phyloP scores from a whole-genome alignment of 2,113 vertebrate species.

The Rhinogobius similis region DNA sequence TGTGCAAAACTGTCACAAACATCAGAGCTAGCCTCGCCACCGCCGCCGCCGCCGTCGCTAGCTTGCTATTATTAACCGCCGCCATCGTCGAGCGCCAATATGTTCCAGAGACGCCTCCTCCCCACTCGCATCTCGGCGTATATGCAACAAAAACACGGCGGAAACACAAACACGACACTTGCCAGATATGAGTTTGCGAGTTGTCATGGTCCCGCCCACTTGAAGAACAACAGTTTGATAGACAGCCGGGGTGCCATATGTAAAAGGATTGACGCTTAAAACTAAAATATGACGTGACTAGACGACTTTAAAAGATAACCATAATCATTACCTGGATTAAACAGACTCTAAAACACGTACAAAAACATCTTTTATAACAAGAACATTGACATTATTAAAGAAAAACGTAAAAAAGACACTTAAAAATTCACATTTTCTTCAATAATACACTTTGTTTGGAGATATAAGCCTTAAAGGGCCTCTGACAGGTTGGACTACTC shows the following conservation, averaged over 20 bases:
- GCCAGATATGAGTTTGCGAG: conserved; percentile 62
- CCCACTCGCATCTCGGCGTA: conserved; percentile 45
- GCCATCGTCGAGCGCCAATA: conserved; percentile 59
- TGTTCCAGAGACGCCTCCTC: conserved; percentile 70
- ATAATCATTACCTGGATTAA: too few species aligned
- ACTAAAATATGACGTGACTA: too few species aligned
- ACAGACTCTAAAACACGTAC: too few species aligned
- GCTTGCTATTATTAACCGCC: conserved; percentile 80
- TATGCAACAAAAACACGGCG: conserved; percentile 68
- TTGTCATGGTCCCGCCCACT: conserved; percentile 24
- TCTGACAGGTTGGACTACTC: too few species aligned
- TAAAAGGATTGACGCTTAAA: too few species aligned
- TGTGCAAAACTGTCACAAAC: conserved; percentile 78
- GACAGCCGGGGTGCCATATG: conserved; percentile 33
- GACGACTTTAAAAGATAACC: too few species aligned
- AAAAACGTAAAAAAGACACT: too few species aligned
- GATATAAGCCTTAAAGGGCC: too few species aligned
- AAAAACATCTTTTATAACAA: too few species aligned
- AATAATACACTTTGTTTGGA: too few species aligned
- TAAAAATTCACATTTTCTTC: too few species aligned
- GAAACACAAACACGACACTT: conserved; percentile 66
- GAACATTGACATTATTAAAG: too few species aligned
- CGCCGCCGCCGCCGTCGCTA: conserved; percentile 28
- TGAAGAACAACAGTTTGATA: conserved; percentile 56
- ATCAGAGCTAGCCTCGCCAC: conserved; percentile 72